Conservation (phyloP, 2,888 invertebrate species). For the Yponomeuta plumbellus region DNA sequence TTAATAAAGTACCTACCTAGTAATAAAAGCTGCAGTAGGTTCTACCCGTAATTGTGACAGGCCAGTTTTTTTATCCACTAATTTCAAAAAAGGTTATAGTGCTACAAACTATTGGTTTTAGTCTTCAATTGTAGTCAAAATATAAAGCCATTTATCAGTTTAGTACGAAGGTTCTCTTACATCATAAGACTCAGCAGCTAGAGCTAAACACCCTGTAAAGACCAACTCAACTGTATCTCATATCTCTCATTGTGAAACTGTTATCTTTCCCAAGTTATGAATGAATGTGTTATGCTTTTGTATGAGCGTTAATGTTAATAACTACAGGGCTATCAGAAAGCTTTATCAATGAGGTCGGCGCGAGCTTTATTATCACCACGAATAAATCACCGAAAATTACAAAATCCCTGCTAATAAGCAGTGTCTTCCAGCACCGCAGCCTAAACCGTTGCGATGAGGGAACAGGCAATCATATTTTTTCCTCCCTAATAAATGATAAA, state of each 20-base stretch:
- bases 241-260: slow-evolving; percentile 30
- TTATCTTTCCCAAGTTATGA: slow-evolving; percentile 41
- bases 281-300: slow-evolving; percentile 25
- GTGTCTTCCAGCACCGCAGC: not conserved
- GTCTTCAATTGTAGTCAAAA: too few species aligned
- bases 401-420: not conserved
- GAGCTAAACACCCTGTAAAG: too few species aligned
- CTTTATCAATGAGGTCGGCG: not conserved
- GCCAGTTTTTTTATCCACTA: too few species aligned
- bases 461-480: slow-evolving; percentile 60
- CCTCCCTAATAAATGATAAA: slow-evolving; percentile 52
- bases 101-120: too few species aligned
- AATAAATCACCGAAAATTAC: not conserved
- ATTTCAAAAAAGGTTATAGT: too few species aligned
- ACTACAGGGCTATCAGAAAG: not conserved
- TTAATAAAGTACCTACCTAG: too few species aligned
- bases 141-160: too few species aligned
- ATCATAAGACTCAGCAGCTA: too few species aligned
- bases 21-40: too few species aligned
- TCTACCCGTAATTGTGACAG: too few species aligned
- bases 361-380: not conserved
- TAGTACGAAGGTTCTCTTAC: too few species aligned
- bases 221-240: slow-evolving; percentile 23
- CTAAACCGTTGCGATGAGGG: slow-evolving; percentile 31
- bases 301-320: not conserved